A percentile compares a stretch with the other conserved stretches of the same genome.
Conservation (phyloP, 1,140 invertebrate genomes). For the Drosophila ercepeae region DNA sequence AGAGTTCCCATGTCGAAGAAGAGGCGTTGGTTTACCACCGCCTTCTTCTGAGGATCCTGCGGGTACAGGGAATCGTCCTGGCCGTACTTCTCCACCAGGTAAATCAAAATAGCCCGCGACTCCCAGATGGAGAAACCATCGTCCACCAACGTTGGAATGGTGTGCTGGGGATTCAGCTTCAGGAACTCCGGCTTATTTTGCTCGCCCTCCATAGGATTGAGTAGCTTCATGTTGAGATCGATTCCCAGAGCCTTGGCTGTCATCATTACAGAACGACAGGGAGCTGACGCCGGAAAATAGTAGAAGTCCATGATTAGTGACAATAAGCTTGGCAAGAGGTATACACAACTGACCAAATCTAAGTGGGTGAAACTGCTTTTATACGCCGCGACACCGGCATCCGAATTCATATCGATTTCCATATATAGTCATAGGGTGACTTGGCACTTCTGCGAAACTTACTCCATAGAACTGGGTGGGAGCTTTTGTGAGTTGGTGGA, state of each 20-base stretch:
- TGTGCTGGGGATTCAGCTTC: slow-evolving; percentile 86
- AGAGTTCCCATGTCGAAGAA: slow-evolving; percentile 90
- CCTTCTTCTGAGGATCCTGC: slow-evolving; percentile 87
- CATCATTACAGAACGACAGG: slow-evolving; percentile 88
- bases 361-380: slow-evolving; percentile 12
- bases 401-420: slow-evolving; percentile 40
- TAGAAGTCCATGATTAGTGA: slow-evolving; percentile 85
- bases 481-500: slow-evolving; percentile 16
- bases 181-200: slow-evolving; percentile 89
- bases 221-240: slow-evolving; percentile 88
- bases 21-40: slow-evolving; percentile 89
- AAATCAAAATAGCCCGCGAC: slow-evolving; percentile 89
- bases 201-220: slow-evolving; percentile 87
- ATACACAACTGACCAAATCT: slow-evolving; percentile 14
- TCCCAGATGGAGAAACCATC: slow-evolving; percentile 87
- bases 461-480: background rate
- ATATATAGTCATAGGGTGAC: slow-evolving; percentile 28
- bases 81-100: slow-evolving; percentile 88
- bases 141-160: slow-evolving; percentile 88
- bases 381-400: slow-evolving; percentile 12
- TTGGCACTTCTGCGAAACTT: slow-evolving; percentile 9
- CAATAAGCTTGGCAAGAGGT: background rate
- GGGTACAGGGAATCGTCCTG: slow-evolving; percentile 89
- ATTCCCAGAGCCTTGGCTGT: slow-evolving; percentile 88
- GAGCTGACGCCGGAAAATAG: slow-evolving; percentile 88